phyloP scores from a whole-genome alignment of 2,888 invertebrate species.

The Erebia ligea region DNA sequence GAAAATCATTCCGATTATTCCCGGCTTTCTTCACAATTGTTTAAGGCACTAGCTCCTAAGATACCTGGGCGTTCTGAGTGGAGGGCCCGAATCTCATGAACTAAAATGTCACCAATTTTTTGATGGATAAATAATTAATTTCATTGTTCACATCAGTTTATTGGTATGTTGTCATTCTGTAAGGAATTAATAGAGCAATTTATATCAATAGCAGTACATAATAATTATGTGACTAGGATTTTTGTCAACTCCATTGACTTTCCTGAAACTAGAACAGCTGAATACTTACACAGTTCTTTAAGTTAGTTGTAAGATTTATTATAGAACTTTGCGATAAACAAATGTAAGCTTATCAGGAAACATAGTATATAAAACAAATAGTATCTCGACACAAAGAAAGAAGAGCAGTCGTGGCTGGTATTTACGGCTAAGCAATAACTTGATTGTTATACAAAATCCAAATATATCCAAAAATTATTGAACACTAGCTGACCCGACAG shows the following conservation, averaged over 20 bases:
- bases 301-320: slow-evolving; percentile 16
- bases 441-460: background rate
- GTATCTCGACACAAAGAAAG: slow-evolving; percentile 4
- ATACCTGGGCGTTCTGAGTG: too few relatives aligned
- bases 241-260: background rate
- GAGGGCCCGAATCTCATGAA: too few relatives aligned
- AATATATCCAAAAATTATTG: too few relatives aligned
- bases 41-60: too few relatives aligned
- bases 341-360: slow-evolving; percentile 12
- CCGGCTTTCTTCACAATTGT: too few relatives aligned
- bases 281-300: slow-evolving; percentile 20
- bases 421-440: background rate
- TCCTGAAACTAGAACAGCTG: slow-evolving; percentile 16
- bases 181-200: background rate
- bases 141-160: background rate
- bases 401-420: background rate
- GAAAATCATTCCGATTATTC: too few relatives aligned
- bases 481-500: too few relatives aligned
- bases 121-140: too few relatives aligned
- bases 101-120: too few relatives aligned
- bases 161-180: background rate
- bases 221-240: slow-evolving; percentile 1
- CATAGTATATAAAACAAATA: background rate
- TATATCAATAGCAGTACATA: background rate
- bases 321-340: slow-evolving; percentile 10